These are phyloP conservation scores for Hippocampus mohnikei DNA, from an alignment of 2,113 vertebrate genomes.

Conservation along the genomic window DNA sequence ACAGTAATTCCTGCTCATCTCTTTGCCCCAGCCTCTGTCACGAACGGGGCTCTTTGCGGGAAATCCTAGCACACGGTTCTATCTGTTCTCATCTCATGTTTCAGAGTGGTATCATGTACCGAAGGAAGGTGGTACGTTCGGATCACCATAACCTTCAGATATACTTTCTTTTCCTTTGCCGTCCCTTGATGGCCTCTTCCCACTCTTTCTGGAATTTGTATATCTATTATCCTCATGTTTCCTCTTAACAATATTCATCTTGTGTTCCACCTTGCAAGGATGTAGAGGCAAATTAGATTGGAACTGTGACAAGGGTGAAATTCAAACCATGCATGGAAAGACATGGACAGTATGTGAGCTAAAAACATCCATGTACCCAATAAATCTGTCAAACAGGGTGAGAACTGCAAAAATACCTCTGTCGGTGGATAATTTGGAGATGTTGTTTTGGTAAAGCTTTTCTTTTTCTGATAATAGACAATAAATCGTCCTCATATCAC, in stretches of 20 bases:
- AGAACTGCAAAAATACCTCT: slow-evolving; percentile 19
- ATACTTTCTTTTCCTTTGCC: slow-evolving; percentile 21
- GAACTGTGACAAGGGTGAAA: slow-evolving; percentile 22
- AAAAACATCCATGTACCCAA: slow-evolving; percentile 8
- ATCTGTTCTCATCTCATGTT: slow-evolving; percentile 72
- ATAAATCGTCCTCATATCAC: slow-evolving; percentile 15
- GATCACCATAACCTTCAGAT: slow-evolving; percentile 71
- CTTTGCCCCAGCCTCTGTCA: slow-evolving; percentile 29
- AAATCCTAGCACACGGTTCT: slow-evolving; percentile 67
- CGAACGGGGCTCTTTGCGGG: slow-evolving; percentile 69
- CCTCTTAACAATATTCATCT: slow-evolving; percentile 18
- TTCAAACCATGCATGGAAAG: slow-evolving; percentile 16
- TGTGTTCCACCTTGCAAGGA: slow-evolving; percentile 25
- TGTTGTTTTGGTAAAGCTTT: slow-evolving; percentile 31
- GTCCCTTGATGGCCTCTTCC: slow-evolving; percentile 10
- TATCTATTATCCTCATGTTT: slow-evolving; percentile 37
- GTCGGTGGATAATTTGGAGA: too few relatives aligned
- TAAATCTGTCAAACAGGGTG: slow-evolving; percentile 12
- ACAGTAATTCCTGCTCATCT: slow-evolving; percentile 54
- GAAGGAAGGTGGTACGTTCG: slow-evolving; percentile 57
- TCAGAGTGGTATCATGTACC: slow-evolving; percentile 55
- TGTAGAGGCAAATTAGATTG: slow-evolving; percentile 28
- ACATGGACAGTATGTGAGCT: slow-evolving; percentile 29
- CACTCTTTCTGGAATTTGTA: slow-evolving; percentile 36
- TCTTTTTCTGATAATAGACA: slow-evolving; percentile 43